These are phyloP conservation scores for Zygogramma bicolorata DNA, from an alignment of 2,888 invertebrate genomes.

Conservation along the genomic window DNA sequence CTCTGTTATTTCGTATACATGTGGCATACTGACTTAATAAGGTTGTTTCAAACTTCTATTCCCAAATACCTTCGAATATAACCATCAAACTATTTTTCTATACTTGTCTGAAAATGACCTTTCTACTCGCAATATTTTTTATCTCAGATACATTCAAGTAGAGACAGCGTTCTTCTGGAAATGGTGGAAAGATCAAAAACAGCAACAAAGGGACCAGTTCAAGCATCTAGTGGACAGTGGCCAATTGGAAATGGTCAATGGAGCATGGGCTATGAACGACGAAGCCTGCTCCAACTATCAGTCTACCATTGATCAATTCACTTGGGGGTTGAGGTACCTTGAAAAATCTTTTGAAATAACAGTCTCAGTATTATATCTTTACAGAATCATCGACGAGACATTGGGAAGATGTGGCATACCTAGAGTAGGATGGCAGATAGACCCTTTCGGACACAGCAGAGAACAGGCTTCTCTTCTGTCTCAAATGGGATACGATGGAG, in stretches of 20 bases:
- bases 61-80: no score
- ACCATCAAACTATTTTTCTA: no score
- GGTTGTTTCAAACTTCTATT: no score
- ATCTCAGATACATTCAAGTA: slow-evolving; percentile 84
- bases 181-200: slow-evolving; percentile 81
- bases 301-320: slow-evolving; percentile 78
- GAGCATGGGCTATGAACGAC: slow-evolving; percentile 74
- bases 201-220: slow-evolving; percentile 69
- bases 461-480: slow-evolving; percentile 78
- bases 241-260: slow-evolving; percentile 73
- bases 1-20: no score
- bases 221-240: slow-evolving; percentile 73
- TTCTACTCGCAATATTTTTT: no score
- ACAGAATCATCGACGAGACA: slow-evolving; percentile 66
- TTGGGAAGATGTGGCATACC: slow-evolving; percentile 82
- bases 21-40: no score
- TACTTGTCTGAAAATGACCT: no score
- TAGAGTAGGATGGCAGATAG: slow-evolving; percentile 86
- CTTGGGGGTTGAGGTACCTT: slow-evolving; percentile 77
- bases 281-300: slow-evolving; percentile 78
- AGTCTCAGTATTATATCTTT: no score
- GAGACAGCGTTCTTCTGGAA: slow-evolving; percentile 85
- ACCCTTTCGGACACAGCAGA: slow-evolving; percentile 85
- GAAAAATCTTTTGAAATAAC: no score
- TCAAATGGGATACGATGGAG: slow-evolving; percentile 78